A percentile compares a stretch with the other conserved stretches of the same genome.
phyloP scores from a whole-genome alignment of 1,140 invertebrate genomes.

The Tetramorium alpestre region DNA sequence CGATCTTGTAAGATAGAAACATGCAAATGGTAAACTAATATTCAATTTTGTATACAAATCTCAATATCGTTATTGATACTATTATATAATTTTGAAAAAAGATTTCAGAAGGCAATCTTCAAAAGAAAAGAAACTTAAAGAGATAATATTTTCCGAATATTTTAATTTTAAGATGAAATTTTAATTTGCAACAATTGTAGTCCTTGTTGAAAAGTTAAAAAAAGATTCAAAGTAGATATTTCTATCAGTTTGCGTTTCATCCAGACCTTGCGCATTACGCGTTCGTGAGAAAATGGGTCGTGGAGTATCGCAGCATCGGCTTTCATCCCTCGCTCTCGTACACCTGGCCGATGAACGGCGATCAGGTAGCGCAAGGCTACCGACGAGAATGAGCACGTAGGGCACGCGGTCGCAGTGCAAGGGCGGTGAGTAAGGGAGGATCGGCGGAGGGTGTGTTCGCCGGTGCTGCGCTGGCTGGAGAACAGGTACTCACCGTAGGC shows the following conservation, averaged over 20 bases:
- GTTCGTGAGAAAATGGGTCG: background rate
- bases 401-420: slow-evolving; percentile 53
- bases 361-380: slow-evolving; percentile 46
- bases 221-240: background rate
- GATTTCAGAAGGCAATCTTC: background rate
- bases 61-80: background rate
- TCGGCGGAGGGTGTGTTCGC: slow-evolving; percentile 71
- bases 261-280: background rate
- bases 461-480: slow-evolving; percentile 69
- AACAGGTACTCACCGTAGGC: slow-evolving; percentile 79
- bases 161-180: background rate
- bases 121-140: background rate
- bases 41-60: background rate
- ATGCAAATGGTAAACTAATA: background rate
- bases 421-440: slow-evolving; percentile 67
- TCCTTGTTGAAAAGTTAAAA: background rate
- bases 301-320: background rate
- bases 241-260: background rate
- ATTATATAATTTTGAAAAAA: background rate
- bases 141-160: background rate
- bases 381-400: slow-evolving; percentile 55
- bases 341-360: slow-evolving; percentile 39
- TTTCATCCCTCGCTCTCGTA: background rate
- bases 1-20: background rate
- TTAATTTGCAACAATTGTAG: background rate